A percentile compares a stretch with the other conserved stretches of the same genome.
Conservation (phyloP, 1,140 invertebrate genomes). For the Armadillidium nasatum region DNA sequence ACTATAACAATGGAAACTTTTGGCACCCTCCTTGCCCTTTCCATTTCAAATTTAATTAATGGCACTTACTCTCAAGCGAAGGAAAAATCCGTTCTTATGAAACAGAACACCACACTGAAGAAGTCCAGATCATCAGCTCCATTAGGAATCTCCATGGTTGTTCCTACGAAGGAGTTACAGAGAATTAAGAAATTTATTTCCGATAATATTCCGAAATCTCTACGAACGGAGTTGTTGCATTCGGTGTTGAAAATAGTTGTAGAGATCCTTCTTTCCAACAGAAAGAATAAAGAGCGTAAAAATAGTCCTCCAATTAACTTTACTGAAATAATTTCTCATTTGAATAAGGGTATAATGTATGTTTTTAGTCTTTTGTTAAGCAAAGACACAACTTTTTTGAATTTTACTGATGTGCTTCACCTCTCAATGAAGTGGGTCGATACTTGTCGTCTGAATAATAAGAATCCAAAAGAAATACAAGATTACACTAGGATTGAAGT, state of each 20-base stretch:
- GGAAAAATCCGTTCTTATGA: not conserved
- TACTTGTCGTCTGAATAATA: slow-evolving; percentile 29
- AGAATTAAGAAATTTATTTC: not conserved
- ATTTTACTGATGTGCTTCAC: slow-evolving; percentile 34
- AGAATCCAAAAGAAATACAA: slow-evolving; percentile 23
- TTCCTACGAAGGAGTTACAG: not conserved
- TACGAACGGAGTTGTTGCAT: not conserved
- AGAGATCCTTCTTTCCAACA: not conserved
- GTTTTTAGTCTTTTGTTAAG: slow-evolving; percentile 28
- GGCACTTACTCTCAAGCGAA: not conserved
- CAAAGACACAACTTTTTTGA: slow-evolving; percentile 16
- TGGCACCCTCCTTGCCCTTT: not conserved
- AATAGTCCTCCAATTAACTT: too few species aligned
- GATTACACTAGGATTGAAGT: not conserved
- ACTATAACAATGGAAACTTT: not conserved
- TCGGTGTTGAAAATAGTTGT: not conserved
- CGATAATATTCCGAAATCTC: not conserved
- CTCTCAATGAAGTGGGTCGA: slow-evolving; percentile 37
- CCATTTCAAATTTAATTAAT: not conserved
- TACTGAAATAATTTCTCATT: slow-evolving; percentile 22
- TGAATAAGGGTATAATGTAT: slow-evolving; percentile 31
- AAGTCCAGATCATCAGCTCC: not conserved
- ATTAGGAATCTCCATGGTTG: not conserved
- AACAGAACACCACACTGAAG: not conserved
- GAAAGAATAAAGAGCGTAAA: too few species aligned